Evolutionary conservation across 2,888 invertebrate species (phyloP).

Genomic region (Camptogramma bilineatum): DNA sequence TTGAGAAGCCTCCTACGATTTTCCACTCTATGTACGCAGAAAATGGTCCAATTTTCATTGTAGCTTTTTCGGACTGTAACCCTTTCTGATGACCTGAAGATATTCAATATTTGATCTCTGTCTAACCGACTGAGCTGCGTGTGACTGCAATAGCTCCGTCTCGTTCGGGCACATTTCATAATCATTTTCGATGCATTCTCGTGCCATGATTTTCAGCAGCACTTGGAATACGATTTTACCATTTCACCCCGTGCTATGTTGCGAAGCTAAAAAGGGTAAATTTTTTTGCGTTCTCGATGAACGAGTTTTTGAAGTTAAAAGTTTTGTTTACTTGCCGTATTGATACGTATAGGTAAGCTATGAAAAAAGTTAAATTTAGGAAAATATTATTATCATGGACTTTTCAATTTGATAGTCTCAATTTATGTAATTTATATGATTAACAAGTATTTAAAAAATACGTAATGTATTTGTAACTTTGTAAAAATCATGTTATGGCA

Average conservation of each 20-base stretch:
- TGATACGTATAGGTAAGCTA: too few species aligned
- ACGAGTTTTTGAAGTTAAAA: constrained; percentile 10
- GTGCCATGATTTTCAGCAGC: constrained; percentile 81
- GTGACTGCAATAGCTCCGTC: constrained; percentile 79
- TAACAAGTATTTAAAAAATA: too few species aligned
- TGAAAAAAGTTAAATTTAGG: too few species aligned
- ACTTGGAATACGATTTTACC: constrained; percentile 68
- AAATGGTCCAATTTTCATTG: constrained; percentile 65
- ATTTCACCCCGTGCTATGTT: constrained; percentile 51
- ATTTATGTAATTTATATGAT: too few species aligned
- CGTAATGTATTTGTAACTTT: too few species aligned
- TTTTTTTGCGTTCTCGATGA: constrained; percentile 27
- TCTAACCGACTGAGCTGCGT: constrained; percentile 79
- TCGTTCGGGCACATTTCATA: constrained; percentile 80
- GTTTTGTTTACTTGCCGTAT: neutral
- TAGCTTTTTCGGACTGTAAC: constrained; percentile 51
- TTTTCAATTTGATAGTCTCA: too few species aligned
- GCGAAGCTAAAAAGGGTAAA: constrained; percentile 25
- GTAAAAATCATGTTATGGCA: too few species aligned
- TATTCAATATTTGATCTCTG: constrained; percentile 86
- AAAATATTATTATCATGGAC: too few species aligned
- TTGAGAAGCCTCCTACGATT: constrained; percentile 48
- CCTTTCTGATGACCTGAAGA: constrained; percentile 61
- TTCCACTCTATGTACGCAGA: constrained; percentile 59
- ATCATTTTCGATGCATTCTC: constrained; percentile 85